Base-by-base conservation (phyloP, 2,113 vertebrate genomes). In the Noturus placidus region DNA sequence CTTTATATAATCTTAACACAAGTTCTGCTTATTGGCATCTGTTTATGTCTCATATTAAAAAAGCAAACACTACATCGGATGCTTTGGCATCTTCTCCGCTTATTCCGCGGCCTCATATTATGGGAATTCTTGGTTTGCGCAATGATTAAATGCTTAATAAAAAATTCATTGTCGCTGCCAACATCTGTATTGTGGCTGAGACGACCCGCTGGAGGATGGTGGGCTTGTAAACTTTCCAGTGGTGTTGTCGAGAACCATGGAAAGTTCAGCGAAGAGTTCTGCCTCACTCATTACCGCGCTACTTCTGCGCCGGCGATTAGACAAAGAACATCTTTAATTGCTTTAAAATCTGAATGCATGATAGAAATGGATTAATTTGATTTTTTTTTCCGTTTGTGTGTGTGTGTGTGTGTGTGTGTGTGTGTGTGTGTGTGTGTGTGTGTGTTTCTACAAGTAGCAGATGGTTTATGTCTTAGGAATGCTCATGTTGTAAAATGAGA, bases 291-390 rank as follows among this genome's bases (percentile, higher is more conserved):
- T 99, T 98, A 98, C 97, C 96, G 93, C 96, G 94, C 96, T 97
- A 97, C 98, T 99, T 97, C 96, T 97, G 97, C 96, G 96, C 96
- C 96, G 97, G 97, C 97, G 97, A 99, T 99, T 98, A 98, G 96
- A 98, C 97, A 95, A 97, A 98, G 98, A 99, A 97, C 98, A 98
- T 99, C 97, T 99, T 99, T 99, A 99, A 99, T 99, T 99, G 98
- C 98, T 99, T 99, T 99, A 99, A 99, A 99, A 99, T 99, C 98
- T 96, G 97, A 99, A 99, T 97, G 98, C 98, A 98, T 99, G 98
- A 99, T 99, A 99, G 99, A 98, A 99, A 98, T 97, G 97, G 98
- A 99, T 99, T 99, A 99, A 99, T 99, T 99, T 98, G 97, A 99
- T 99, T 99, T 99, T 97, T 97, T 96, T 67, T 5, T 57, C 96